Conservation (phyloP, 2,797 vertebrate genomes). For the Phataginus tricuspis region DNA sequence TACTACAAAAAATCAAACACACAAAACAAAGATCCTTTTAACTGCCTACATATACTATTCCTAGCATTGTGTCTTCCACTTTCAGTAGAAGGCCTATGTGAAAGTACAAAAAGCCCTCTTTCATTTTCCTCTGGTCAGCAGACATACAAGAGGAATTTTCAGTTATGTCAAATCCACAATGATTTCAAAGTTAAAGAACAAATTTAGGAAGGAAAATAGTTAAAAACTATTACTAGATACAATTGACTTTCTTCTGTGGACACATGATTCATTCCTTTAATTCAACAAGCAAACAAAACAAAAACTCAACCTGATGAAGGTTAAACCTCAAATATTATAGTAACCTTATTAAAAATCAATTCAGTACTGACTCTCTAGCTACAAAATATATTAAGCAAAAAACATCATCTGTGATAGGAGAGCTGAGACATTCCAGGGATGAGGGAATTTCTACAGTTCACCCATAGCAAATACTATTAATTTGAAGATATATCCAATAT, state of each 20-base stretch:
- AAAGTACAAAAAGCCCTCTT: conserved; percentile 66
- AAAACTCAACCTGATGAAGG: conserved; percentile 16
- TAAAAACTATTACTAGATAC: conserved; percentile 18
- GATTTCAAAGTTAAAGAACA: conserved; percentile 58
- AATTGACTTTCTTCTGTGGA: not conserved
- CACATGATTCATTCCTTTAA: conserved; percentile 11
- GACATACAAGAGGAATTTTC: conserved; percentile 70
- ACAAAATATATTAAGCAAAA: conserved; percentile 48
- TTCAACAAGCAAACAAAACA: conserved; percentile 46
- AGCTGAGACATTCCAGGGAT: not conserved
- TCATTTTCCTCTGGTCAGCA: conserved; percentile 65
- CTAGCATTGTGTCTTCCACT: conserved; percentile 56
- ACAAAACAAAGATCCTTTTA: conserved; percentile 55
- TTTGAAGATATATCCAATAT: conserved; percentile 43
- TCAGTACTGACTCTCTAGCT: conserved; percentile 5
- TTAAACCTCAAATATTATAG: conserved; percentile 27
- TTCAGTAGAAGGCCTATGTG: conserved; percentile 47
- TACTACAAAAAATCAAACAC: conserved; percentile 40
- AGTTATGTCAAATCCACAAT: conserved; percentile 65
- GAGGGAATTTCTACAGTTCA: conserved; percentile 60
- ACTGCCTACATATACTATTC: conserved; percentile 56
- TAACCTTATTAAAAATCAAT: conserved; percentile 8
- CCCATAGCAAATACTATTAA: conserved; percentile 57
- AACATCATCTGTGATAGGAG: not conserved
- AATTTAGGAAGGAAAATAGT: conserved; percentile 52